Evolutionary conservation across 2,797 vertebrate species (phyloP).

Genomic region (Acanthornis magna): DNA sequence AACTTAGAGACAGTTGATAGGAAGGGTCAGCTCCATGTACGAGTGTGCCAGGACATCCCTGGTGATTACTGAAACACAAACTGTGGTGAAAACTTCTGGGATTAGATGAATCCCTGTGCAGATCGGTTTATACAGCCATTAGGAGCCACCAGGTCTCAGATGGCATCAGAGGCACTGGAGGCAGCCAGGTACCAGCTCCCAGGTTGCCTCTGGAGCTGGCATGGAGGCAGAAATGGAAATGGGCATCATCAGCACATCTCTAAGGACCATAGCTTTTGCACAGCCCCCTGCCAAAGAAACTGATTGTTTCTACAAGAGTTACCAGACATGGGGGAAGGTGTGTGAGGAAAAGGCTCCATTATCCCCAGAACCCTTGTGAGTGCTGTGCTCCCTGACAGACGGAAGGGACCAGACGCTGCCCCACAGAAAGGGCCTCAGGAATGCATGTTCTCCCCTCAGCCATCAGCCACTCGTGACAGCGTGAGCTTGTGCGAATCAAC

Average conservation of each 20-base stretch:
- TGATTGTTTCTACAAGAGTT: not conserved
- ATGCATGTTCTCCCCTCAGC: fast-evolving
- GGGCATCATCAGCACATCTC: not conserved
- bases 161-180: not conserved
- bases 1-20: not conserved
- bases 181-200: not conserved
- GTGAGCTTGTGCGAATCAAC: not conserved
- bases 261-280: not conserved
- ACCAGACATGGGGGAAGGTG: not conserved
- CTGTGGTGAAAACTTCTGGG: not conserved
- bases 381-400: not conserved
- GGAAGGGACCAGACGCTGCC: not conserved
- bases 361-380: not conserved
- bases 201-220: not conserved
- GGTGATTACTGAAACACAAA: not conserved
- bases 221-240: not conserved
- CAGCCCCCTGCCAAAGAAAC: not conserved
- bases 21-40: not conserved
- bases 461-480: not conserved
- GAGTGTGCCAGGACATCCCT: fast-evolving
- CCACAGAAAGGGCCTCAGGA: not conserved
- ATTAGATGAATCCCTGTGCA: not conserved
- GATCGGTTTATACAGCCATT: not conserved
- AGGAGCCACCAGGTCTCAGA: not conserved
- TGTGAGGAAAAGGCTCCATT: not conserved